A percentile compares a stretch with the other conserved stretches of the same genome.
These are phyloP conservation scores for Agrotis segetum DNA, from an alignment of 2,888 invertebrate genomes.

Conservation along the genomic window DNA sequence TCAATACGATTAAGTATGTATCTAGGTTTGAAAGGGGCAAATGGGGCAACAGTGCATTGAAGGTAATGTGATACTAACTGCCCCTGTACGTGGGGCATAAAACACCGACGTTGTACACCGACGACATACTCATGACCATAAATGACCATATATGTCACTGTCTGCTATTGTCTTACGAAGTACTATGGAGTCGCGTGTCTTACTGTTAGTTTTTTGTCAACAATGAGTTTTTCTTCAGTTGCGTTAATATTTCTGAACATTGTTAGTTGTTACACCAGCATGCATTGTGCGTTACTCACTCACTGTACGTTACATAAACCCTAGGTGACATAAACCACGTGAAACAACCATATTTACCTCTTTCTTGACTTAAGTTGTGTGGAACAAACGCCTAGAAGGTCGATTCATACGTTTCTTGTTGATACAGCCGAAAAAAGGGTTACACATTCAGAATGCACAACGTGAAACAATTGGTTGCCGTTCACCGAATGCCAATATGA, in stretches of 20 bases:
- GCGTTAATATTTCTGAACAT: conserved; percentile 32
- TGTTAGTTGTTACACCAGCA: conserved; percentile 48
- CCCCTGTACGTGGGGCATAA: conserved; percentile 20
- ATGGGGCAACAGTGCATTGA: conserved; percentile 56
- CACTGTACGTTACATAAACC: conserved; percentile 53
- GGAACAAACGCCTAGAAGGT: conserved; percentile 53
- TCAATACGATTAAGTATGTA: conserved; percentile 54
- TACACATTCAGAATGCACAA: conserved; percentile 75
- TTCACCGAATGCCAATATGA: conserved; percentile 77
- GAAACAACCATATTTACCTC: conserved; percentile 45
- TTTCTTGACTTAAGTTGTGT: conserved; percentile 31
- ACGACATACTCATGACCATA: conserved; percentile 27
- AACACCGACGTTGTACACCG: conserved; percentile 18
- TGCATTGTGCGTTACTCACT: conserved; percentile 44
- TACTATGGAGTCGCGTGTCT: conserved; percentile 5
- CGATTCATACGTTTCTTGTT: conserved; percentile 65
- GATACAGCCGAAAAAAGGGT: conserved; percentile 68
- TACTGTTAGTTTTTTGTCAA: conserved; percentile 35
- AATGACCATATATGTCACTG: conserved; percentile 26
- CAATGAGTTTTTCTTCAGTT: conserved; percentile 46
- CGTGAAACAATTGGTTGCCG: conserved; percentile 70
- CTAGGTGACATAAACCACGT: conserved; percentile 50
- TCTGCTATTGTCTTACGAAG: conserved; percentile 18
- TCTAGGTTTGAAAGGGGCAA: conserved; percentile 57
- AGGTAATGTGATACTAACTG: conserved; percentile 49